Evolutionary conservation across 2,113 vertebrate species (phyloP).

Genomic region (Pangasianodon hypophthalmus): DNA sequence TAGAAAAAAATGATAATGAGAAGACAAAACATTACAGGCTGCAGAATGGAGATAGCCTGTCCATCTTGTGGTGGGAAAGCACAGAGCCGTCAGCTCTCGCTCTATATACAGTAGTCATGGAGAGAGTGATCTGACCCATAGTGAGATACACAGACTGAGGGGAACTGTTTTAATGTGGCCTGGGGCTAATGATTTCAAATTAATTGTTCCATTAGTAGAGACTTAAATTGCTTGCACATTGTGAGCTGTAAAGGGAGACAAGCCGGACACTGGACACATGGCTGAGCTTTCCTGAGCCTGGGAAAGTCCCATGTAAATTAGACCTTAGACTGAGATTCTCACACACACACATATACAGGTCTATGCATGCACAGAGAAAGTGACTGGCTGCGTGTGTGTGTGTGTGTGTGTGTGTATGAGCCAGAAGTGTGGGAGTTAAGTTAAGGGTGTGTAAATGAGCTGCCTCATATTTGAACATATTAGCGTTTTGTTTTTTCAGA

Average conservation of each 20-base stretch:
- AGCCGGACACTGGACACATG: slow-evolving; percentile 30
- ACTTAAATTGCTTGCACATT: slow-evolving; percentile 49
- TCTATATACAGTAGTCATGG: slow-evolving; percentile 13
- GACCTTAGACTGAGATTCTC: background rate
- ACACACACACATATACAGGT: background rate
- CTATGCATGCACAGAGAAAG: background rate
- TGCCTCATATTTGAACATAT: background rate
- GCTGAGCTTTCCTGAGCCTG: slow-evolving; percentile 26
- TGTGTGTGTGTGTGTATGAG: slow-evolving; percentile 6
- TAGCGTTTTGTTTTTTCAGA: background rate
- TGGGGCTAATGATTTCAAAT: slow-evolving; percentile 42
- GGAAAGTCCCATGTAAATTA: slow-evolving; percentile 30
- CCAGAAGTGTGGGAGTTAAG: background rate
- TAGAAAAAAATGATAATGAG: background rate
- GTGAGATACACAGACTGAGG: background rate
- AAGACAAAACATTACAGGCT: slow-evolving; percentile 10
- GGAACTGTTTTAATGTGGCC: background rate
- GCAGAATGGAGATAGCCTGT: background rate
- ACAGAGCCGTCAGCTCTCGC: background rate
- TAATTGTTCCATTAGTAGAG: slow-evolving; percentile 45
- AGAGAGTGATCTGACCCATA: background rate
- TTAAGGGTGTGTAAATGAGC: background rate
- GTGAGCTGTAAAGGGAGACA: slow-evolving; percentile 25
- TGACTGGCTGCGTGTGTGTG: background rate
- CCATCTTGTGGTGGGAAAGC: slow-evolving; percentile 29